Conservation (phyloP, 2,888 invertebrate species). For the Caenorhabditis virilis region DNA sequence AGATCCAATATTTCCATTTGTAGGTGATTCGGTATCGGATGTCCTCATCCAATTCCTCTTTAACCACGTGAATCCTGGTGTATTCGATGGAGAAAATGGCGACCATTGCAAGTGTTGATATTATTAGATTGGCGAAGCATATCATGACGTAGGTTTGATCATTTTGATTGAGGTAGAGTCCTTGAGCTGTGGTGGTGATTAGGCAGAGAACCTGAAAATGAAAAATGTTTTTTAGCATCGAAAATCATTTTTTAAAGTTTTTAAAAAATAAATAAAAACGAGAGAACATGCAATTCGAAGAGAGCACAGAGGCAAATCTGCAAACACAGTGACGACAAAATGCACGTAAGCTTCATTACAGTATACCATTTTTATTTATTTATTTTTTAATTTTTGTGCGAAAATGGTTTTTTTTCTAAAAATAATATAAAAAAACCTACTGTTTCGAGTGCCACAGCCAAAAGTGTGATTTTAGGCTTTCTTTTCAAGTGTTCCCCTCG, state of each 20-base stretch:
- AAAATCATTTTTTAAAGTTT: no score
- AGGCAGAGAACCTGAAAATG: slow-evolving; percentile 15
- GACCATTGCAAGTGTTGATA: slow-evolving; percentile 12
- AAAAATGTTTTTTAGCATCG: no score
- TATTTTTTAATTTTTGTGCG: neutral
- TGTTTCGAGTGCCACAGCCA: slow-evolving; percentile 10
- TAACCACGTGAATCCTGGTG: slow-evolving; percentile 21
- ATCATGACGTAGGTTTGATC: slow-evolving; percentile 17
- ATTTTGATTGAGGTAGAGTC: slow-evolving; percentile 5
- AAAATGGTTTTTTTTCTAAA: neutral
- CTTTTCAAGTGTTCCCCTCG: slow-evolving; percentile 34
- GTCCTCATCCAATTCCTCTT: slow-evolving; percentile 15
- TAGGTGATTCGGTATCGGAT: slow-evolving; percentile 30
- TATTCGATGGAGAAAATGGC: slow-evolving; percentile 22
- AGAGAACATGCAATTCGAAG: neutral
- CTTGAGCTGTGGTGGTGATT: slow-evolving; percentile 10
- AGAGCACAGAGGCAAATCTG: neutral
- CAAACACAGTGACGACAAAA: neutral
- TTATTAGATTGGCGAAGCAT: slow-evolving; percentile 26
- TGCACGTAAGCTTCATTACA: no score
- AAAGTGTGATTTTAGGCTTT: slow-evolving; percentile 17
- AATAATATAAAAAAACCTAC: slow-evolving; percentile 10
- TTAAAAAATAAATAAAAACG: neutral
- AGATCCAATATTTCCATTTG: slow-evolving; percentile 26
- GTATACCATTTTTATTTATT: neutral